Evolutionary conservation across 2,113 vertebrate genomes (phyloP), one percentile per base, ranked within the genome.

Genomic region (Oryzias woworae): DNA sequence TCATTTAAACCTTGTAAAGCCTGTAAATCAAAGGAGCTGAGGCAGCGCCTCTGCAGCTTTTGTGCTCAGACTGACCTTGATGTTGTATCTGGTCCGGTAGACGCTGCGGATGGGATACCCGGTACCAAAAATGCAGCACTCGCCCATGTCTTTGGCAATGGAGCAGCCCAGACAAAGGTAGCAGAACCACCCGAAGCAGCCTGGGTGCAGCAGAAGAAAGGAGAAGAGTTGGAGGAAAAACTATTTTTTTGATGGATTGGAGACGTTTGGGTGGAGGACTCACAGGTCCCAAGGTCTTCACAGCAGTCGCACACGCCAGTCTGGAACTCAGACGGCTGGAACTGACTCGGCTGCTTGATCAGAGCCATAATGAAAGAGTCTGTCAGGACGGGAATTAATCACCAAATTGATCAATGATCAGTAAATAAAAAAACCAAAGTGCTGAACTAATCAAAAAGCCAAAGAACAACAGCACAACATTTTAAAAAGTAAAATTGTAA

Each of bases 1-100:
- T 36, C 12, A 36, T 8, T 1, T 20, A 20, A 20, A 20, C 20
- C 20, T 20, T 36, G 36, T 36, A 0, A 36, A 36, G 12, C 36
- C 36, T 36, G 36, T 36, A 12, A 36, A 36, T 7, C 7, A 0
- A 10, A 36, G 36, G 8, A 10, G 36, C 36, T 36, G 36, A 13
- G 8, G 36, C 36, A 0, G 31, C 31, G 31, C 31, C 7, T 36
- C 31, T 36, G 31, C 31, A 10, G 8, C 36, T 28, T 6, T 4
- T 28, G 26, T 2, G 4, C 36, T 10, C 13, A 26, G 17, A 60
- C 88, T 74, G 42, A 95, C 95, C 0, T 63, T 75, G 70, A 96
- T 94, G 75, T 93, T 91, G 36, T 96, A 95, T 82, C 14, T 91
- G 81, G 94, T 95, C 78, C 93, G 84, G 89, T 95, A 95, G 20